Evolutionary conservation across 1,140 invertebrate genomes (phyloP).

Genomic region (Drosophila quadrilineata): DNA sequence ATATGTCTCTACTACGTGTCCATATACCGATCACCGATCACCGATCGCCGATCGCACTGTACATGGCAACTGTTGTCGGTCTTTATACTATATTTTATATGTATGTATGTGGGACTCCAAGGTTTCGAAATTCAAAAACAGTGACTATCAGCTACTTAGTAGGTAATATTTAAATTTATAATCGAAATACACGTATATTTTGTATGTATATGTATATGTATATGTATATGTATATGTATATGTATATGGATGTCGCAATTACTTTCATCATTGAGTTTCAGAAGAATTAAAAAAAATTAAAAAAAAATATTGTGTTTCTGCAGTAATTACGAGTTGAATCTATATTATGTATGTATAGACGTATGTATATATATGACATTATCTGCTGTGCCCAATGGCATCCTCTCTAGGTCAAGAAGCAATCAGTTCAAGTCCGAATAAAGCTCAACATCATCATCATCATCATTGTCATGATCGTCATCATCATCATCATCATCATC

Average conservation of each 20-base stretch:
- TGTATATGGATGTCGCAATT: conserved; percentile 53
- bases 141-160: conserved; percentile 29
- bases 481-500: not conserved
- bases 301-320: conserved; percentile 54
- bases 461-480: too few species aligned
- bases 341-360: not conserved
- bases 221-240: conserved; percentile 14
- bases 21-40: not conserved
- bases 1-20: not conserved
- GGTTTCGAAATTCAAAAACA: conserved; percentile 46
- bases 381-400: conserved; percentile 48
- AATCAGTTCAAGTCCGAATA: conserved; percentile 60
- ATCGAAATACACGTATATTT: too few species aligned
- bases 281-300: too few species aligned
- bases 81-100: too few species aligned
- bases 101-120: conserved; percentile 16
- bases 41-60: too few species aligned
- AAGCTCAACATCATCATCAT: conserved; percentile 9
- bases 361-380: conserved; percentile 16
- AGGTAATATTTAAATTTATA: conserved; percentile 6
- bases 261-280: conserved; percentile 65
- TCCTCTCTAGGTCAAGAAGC: conserved; percentile 75
- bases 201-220: conserved; percentile 12
- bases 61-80: conserved; percentile 39
- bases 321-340: conserved; percentile 65